Percentiles rank a stretch among this genome's conserved stretches.
Conservation (phyloP, 2,113 vertebrate genomes). For the Dipodomys spectabilis region DNA sequence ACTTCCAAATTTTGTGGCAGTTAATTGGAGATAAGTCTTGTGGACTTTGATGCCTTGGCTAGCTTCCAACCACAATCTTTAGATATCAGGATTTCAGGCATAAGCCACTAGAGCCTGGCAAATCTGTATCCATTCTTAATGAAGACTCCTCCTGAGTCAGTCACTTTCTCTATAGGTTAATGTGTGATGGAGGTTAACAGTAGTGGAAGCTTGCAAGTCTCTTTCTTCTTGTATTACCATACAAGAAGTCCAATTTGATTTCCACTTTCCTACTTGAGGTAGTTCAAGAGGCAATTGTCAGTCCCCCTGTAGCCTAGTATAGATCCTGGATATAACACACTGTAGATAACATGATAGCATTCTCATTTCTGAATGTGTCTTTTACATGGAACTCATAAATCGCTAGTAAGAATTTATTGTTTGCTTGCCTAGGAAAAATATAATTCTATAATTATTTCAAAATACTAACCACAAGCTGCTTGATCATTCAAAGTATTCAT, state of each 20-base stretch:
- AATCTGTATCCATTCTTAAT: background rate
- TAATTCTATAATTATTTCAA: slow-evolving; percentile 76
- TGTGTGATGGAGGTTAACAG: slow-evolving; percentile 9
- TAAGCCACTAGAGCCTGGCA: too few species aligned
- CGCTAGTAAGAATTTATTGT: slow-evolving; percentile 68
- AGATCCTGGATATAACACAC: slow-evolving; percentile 26
- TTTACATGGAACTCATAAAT: slow-evolving; percentile 55
- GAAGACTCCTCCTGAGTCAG: background rate
- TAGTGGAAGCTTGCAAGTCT: background rate
- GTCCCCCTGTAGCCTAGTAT: background rate
- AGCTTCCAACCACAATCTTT: too few species aligned
- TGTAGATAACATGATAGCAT: background rate
- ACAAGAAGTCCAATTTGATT: background rate
- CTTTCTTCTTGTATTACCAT: background rate
- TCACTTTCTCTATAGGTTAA: background rate
- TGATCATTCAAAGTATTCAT: slow-evolving; percentile 76
- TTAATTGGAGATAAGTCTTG: too few species aligned
- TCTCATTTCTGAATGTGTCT: slow-evolving; percentile 63
- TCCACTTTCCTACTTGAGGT: background rate
- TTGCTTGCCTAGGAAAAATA: slow-evolving; percentile 50
- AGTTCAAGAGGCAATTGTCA: slow-evolving; percentile 5
- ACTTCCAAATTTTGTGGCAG: too few species aligned
- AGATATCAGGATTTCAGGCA: too few species aligned
- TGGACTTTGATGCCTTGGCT: too few species aligned
- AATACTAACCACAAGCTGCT: slow-evolving; percentile 73